Percentiles rank a stretch among this genome's conserved stretches.
These are phyloP conservation scores for Drosophila guanche DNA, from an alignment of 1,140 invertebrate genomes.

Conservation along the genomic window DNA sequence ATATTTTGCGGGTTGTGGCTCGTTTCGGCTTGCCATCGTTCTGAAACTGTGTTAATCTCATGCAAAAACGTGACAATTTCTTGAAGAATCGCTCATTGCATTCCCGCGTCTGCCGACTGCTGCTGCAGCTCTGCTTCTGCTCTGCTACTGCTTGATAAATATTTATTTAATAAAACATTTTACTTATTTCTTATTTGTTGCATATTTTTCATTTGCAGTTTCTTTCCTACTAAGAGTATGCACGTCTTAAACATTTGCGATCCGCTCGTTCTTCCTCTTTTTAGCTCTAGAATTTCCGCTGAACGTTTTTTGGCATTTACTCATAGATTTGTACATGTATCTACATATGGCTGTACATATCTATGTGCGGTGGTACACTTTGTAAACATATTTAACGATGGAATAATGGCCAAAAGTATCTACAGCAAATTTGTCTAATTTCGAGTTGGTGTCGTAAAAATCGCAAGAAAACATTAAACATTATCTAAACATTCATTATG, in stretches of 20 bases:
- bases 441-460: conserved; percentile 37
- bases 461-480: conserved; percentile 22
- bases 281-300: too few relatives aligned
- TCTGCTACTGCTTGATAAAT: conserved; percentile 34
- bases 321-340: too few relatives aligned
- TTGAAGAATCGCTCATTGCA: conserved; percentile 14
- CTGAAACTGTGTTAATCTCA: conserved; percentile 54
- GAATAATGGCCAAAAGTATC: conserved; percentile 3
- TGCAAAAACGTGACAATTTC: conserved; percentile 69
- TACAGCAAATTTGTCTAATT: conserved; percentile 5
- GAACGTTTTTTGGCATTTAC: too few relatives aligned
- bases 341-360: too few relatives aligned
- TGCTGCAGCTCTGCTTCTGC: conserved; percentile 17
- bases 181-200: conserved; percentile 20
- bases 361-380: too few relatives aligned
- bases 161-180: conserved; percentile 28
- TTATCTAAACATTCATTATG: conserved; percentile 5
- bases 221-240: too few relatives aligned
- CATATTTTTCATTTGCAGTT: not conserved
- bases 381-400: too few relatives aligned
- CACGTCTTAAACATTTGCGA: too few relatives aligned
- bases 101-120: not conserved
- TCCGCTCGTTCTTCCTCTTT: too few relatives aligned
- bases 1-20: conserved; percentile 19
- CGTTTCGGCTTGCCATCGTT: conserved; percentile 15